Evolutionary conservation across 2,113 vertebrate genomes (phyloP), one percentile per base, ranked within the genome.

Genomic region (Cinclus cinclus): DNA sequence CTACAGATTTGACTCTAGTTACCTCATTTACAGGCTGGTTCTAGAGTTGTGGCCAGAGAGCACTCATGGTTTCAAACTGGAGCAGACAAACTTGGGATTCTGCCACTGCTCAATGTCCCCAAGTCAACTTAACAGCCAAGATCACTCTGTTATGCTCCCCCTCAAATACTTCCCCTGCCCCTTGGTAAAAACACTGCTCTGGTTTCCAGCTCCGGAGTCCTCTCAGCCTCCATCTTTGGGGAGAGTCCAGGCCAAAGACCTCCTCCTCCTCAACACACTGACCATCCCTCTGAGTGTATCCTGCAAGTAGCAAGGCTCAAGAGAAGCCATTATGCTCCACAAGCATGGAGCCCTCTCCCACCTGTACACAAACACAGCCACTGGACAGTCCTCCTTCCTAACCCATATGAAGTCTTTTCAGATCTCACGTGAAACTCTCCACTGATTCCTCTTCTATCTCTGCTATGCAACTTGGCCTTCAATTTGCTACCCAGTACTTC

Each of bases 11-110:
- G 33, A 93, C 53, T 93, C 52, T 49, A 81, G 83, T 89, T 94
- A 89, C 65, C 85, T 92, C 69, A 89, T 83, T 90, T 94, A 81
- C 65, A 89, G 88, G 58, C 83, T 94, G 73, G 88, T 84, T 94
- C 94, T 95, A 86, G 76, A 93, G 73, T 15, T 65, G 65, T 42
- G 64, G 90, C 83, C 93, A 96, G 69, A 2, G 4, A 94, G 41
- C 58, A 65, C 23, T 89, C 77, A 77, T 4, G 10, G 62, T 92
- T 97, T 95, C 69, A 93, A 92, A 83, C 52, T 58, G 53, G 52
- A 75, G 31, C n/a, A 70, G 68, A 70, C 21, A 55, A 97, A 69
- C 46, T 42, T 82, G 88, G 83, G 41, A 92, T 20, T n/a, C 49
- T 79, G 92, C 89, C 92, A 71, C 74, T 46, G 56, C 41, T 5